Base-by-base conservation (phyloP, 2,797 vertebrate species). In the Holocentrus rufus region DNA sequence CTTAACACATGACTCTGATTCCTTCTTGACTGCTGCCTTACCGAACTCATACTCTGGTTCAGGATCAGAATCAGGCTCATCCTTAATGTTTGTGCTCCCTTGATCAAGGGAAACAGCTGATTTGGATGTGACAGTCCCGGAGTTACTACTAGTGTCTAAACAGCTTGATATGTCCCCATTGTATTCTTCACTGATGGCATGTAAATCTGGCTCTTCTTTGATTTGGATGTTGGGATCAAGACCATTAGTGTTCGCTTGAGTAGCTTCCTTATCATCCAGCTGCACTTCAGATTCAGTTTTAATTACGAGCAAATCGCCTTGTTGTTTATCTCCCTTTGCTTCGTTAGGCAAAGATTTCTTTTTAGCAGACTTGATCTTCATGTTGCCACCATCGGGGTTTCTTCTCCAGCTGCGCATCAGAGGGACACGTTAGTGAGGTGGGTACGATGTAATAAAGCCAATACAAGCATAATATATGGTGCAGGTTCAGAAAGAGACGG, bases 171-270 rank as follows among this genome's bases (percentile, higher is more conserved):
- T 9, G 54, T 63, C 72, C 36, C 55, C 77, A 14, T 9, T 36
- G 31, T 50, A 44, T 52, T 81, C 78, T 60, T 84, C 89, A 7
- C 80, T 60, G 50, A 92, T 87, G 25, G 91, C 85, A 42, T 46
- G 65, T 7, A 81, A 62, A 3, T 75, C 42, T 20, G 87, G 89
- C 42, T 93, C 93, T 69, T 91, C 90, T 54, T 92, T 93, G 61
- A 93, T 88, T 13, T 65, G 80, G 71, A 91, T 61, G 42, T 61
- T 17, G 0, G 87, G 77, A 34, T 52, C 65, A 1, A 63, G 57
- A 25, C 79, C 80, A 5, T 85, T 73, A 1, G 53, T 62, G 54
- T 77, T 23, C 5, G 63, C 55, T 2, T 83, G 73, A 30, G 5
- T 2, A 0, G 22, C 76, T 2, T 1, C 54, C n/a, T 85, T 74